Base-by-base conservation (phyloP, 2,797 vertebrate genomes). In the Adrianichthys oophorus region DNA sequence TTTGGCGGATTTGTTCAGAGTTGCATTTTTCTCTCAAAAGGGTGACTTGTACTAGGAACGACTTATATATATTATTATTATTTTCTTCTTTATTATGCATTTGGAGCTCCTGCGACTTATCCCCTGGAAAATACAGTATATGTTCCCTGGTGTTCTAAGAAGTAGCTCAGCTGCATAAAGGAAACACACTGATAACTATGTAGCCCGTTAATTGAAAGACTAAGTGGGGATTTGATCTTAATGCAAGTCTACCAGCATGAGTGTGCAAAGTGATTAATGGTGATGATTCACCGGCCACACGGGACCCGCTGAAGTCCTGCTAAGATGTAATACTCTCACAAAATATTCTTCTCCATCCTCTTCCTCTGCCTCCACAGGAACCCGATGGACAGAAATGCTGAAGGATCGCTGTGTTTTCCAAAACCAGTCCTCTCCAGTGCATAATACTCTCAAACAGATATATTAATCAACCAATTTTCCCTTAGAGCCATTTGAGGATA, bases 401-500 rank as follows among this genome's bases (percentile, higher is more conserved):
- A 86, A 66, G 68, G 55, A 85, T 79, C 71, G 70, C 69, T 54
- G 58, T 74, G 68, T 78, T 85, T 68, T 70, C 58, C 42, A 51
- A 79, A 71, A 82, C 75, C 50, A 63, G 48, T 76, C 81, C 52
- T 79, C 72, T 70, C 52, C 10, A 56, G 72, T 73, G 76, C 78
- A 70, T 63, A 65, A 51, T 75, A 21, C 72, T 79, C 58, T 62
- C 59, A 59, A 67, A 78, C 81, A 79, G 78, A 84, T 56, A 41
- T 80, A 84, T 88, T 87, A 80, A 89, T 87, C 86, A 85, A 73
- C 82, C 67, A 69, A 41, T 62, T 68, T 85, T 78, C 45, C 66
- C 75, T 83, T 48, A 10, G 64, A 82, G 81, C 79, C 77, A 80
- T 83, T 74, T 72, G 74, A 79, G 73, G 60, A 83, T 74, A 83